Percentiles rank a stretch among this genome's conserved stretches.
Evolutionary conservation across 2,888 invertebrate genomes (phyloP).

Genomic region (Conops quadrifasciatus): DNA sequence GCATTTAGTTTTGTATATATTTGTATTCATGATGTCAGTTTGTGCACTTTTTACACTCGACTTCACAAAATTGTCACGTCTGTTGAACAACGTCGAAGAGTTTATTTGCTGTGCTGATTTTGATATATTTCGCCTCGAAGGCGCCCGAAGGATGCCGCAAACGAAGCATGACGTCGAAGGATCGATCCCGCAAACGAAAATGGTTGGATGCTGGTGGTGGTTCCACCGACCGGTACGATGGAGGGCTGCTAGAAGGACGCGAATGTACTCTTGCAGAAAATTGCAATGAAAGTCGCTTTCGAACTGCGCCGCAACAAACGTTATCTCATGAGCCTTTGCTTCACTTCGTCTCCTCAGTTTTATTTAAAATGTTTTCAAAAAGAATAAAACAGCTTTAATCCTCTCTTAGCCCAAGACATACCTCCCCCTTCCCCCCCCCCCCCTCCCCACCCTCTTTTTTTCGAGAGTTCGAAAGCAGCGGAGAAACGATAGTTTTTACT

Average conservation of each 20-base stretch:
- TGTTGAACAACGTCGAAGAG: slow-evolving; percentile 55
- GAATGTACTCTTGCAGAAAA: background rate
- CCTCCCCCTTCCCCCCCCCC: no score
- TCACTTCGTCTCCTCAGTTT: no score
- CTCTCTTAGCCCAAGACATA: no score
- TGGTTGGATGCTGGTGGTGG: no score
- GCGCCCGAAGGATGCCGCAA: background rate
- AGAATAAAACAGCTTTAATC: no score
- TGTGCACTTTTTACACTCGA: slow-evolving; percentile 51
- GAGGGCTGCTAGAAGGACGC: no score
- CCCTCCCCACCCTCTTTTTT: no score
- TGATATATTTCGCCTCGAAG: slow-evolving; percentile 48
- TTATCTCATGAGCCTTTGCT: no score
- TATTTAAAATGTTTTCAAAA: no score
- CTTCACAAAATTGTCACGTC: slow-evolving; percentile 63
- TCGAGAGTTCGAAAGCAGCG: no score
- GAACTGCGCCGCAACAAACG: background rate
- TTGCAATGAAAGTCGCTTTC: background rate
- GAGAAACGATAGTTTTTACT: no score
- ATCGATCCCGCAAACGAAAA: background rate
- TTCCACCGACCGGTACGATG: no score
- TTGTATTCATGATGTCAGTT: slow-evolving; percentile 34
- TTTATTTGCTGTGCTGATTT: slow-evolving; percentile 63
- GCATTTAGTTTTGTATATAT: slow-evolving; percentile 26
- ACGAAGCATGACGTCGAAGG: background rate